phyloP scores from a whole-genome alignment of 2,797 vertebrate species.

The Pseudochirops cupreus region DNA sequence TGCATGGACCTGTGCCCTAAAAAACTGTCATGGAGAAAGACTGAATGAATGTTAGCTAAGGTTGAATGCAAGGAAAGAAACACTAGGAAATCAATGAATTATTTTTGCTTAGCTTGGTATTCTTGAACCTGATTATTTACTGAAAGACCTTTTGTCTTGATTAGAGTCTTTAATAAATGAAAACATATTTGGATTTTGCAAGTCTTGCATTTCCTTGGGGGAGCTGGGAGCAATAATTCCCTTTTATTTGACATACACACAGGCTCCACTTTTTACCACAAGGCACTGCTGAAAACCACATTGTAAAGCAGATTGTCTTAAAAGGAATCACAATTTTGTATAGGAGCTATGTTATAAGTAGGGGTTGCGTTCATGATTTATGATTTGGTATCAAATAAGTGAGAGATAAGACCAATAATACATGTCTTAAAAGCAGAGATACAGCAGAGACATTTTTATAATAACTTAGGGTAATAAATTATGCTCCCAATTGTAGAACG shows the following conservation, averaged over 20 bases:
- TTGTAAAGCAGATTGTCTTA: not conserved
- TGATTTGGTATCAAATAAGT: not conserved
- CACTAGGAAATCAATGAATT: not conserved
- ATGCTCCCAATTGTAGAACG: not conserved
- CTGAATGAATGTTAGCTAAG: not conserved
- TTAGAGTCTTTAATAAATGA: not conserved
- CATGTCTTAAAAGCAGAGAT: not conserved
- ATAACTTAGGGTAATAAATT: not conserved
- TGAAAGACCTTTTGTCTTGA: not conserved
- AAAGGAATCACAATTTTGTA: not conserved
- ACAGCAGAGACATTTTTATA: not conserved
- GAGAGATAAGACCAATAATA: not conserved
- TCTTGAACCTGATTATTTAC: not conserved
- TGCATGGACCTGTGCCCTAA: not conserved
- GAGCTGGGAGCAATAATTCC: not conserved
- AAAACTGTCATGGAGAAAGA: not conserved
- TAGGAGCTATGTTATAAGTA: not conserved
- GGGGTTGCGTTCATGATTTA: not conserved
- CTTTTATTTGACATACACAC: not conserved
- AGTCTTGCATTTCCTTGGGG: not conserved
- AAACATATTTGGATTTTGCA: constrained; percentile 10
- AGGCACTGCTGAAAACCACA: not conserved
- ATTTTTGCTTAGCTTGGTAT: not conserved
- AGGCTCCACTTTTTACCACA: not conserved
- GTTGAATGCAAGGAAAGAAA: not conserved